Evolutionary conservation across 2,888 invertebrate species (phyloP), one percentile per base, ranked within the genome.

Genomic region (Muscina levida): DNA sequence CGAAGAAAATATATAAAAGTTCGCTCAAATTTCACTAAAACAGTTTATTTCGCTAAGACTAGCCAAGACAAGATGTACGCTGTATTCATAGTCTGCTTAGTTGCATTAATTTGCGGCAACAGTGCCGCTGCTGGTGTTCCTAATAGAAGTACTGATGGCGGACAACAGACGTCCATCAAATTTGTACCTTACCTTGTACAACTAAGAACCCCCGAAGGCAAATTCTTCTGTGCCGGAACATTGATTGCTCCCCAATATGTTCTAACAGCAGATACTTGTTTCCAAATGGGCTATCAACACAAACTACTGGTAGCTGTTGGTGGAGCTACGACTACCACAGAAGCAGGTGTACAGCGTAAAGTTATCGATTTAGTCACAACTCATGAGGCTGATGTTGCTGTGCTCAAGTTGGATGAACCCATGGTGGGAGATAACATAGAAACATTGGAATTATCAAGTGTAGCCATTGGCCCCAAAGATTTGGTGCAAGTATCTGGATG

Each of bases 131-230:
- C 46, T 3, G 11, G 3, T 6, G 42, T 8, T 13, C 13, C 5
- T 2, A 42, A 10, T 5, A 11, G 11, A 1, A 92, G 97, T 77
- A 96, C 97, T 83, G 95, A 97, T 0, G 96, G 96, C 1, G 97
- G 97, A 0, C 92, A 93, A 70, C 94, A 94, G 19, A 93, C 96
- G 0, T 93, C 93, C 42, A 91, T 93, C 85, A 95, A 95, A 87
- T 96, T 96, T 90, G 97, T 95, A 89, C 86, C 88, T 0, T 89
- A 87, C 73, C 79, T 87, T 79, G 84, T 89, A 15, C 84, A 86
- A 56, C 67, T 89, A 4, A 84, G 85, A 0, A 84, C 84, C 19
- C 65, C 85, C 5, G 31, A 44, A 1, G 96, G 85, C 1, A 72
- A 44, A 17, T 87, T 87, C 57, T 80, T 85, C 13, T 89, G 89